Evolutionary conservation across 2,113 vertebrate genomes (phyloP).

Genomic region (Poeciliopsis turrubarensis): DNA sequence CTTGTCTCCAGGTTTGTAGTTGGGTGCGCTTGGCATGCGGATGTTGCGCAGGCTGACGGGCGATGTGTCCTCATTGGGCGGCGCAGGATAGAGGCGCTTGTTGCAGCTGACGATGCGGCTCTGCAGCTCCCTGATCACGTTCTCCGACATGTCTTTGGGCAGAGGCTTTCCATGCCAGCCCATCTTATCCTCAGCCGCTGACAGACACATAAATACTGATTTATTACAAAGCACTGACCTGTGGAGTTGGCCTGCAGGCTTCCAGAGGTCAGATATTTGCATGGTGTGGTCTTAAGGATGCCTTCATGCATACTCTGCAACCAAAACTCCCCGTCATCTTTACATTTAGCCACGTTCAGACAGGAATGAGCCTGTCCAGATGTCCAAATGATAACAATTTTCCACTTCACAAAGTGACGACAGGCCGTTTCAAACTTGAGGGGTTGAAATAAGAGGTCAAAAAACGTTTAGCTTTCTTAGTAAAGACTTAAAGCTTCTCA

Average conservation of each 20-base stretch:
- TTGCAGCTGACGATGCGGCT: slow-evolving; percentile 85
- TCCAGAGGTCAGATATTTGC: not conserved
- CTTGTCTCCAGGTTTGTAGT: slow-evolving; percentile 93
- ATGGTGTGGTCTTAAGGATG: not conserved
- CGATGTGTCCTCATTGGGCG: slow-evolving; percentile 87
- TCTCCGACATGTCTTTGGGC: slow-evolving; percentile 90
- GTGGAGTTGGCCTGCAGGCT: not conserved
- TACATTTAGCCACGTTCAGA: slow-evolving; percentile 1
- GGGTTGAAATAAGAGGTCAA: slow-evolving; percentile 31
- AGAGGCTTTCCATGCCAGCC: slow-evolving; percentile 95
- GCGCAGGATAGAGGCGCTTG: slow-evolving; percentile 87
- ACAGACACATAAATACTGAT: slow-evolving; percentile 16
- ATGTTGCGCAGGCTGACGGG: slow-evolving; percentile 86
- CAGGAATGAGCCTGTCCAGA: slow-evolving; percentile 4
- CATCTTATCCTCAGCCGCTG: slow-evolving; percentile 93
- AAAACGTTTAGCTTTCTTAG: slow-evolving; percentile 23
- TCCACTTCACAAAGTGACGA: slow-evolving; percentile 42
- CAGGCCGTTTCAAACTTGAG: slow-evolving; percentile 27
- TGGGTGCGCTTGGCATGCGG: slow-evolving; percentile 89
- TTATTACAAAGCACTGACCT: not conserved
- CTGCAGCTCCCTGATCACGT: slow-evolving; percentile 87
- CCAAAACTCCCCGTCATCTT: not conserved
- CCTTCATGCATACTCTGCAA: not conserved
- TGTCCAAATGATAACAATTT: slow-evolving; percentile 30
- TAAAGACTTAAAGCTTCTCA: slow-evolving; percentile 20